Conservation (phyloP, 2,888 invertebrate genomes). For the Trachelus iudaicus region DNA sequence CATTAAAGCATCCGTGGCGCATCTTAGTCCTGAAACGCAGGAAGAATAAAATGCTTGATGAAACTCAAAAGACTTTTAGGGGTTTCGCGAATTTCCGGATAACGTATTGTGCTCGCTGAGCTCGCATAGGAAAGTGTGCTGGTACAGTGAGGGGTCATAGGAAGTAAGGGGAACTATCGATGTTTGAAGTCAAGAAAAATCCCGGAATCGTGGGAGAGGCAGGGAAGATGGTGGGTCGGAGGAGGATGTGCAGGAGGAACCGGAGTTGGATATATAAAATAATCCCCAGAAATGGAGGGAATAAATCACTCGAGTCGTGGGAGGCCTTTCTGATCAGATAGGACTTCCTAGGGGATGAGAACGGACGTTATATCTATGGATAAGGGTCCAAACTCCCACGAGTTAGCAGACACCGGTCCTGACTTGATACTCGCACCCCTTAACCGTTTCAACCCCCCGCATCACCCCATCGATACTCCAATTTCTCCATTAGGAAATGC, state of each 20-base stretch:
- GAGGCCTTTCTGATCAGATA: constrained; percentile 48
- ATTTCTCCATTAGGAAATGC: too few species aligned
- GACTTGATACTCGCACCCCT: constrained; percentile 7
- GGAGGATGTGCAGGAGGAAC: background rate
- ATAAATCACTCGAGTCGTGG: constrained; percentile 50
- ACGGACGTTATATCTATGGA: constrained; percentile 26
- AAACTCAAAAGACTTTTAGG: too few species aligned
- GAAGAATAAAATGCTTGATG: too few species aligned
- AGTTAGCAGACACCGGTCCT: constrained; percentile 17
- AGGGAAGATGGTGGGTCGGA: background rate
- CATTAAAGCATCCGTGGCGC: too few species aligned
- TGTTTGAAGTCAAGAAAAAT: background rate
- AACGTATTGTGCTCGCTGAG: too few species aligned
- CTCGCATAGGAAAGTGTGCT: too few species aligned
- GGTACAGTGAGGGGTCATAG: too few species aligned
- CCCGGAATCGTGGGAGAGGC: background rate
- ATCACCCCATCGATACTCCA: too few species aligned
- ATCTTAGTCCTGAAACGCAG: too few species aligned
- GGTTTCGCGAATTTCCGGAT: too few species aligned
- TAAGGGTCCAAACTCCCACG: too few species aligned
- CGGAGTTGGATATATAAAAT: constrained; percentile 38
- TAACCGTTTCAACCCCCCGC: background rate
- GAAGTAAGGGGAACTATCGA: too few species aligned
- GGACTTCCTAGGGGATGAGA: constrained; percentile 39
- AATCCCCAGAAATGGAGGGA: constrained; percentile 49